These are phyloP conservation scores for Argyresthia albistria DNA, from an alignment of 2,888 invertebrate genomes.

Conservation along the genomic window DNA sequence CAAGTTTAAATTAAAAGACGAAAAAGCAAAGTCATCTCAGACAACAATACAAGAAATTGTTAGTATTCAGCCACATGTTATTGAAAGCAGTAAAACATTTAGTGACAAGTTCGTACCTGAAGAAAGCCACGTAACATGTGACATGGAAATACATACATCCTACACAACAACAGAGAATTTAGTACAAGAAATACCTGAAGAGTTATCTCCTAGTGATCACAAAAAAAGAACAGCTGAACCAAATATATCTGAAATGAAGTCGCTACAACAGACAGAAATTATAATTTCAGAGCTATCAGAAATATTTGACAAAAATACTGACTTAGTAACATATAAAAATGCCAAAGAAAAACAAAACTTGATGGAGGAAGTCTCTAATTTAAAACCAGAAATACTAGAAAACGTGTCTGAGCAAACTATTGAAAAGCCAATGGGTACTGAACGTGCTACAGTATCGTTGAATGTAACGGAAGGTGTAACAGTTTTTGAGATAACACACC, in stretches of 20 bases:
- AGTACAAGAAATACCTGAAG: conserved; percentile 25
- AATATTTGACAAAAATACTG: conserved; percentile 14
- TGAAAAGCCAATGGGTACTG: conserved; percentile 18
- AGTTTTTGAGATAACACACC: conserved; percentile 46
- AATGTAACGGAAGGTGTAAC: conserved; percentile 36
- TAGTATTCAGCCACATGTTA: conserved; percentile 27
- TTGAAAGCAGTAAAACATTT: conserved; percentile 30
- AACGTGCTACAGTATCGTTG: conserved; percentile 31
- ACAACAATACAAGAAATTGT: conserved; percentile 28
- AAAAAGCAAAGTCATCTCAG: conserved; percentile 27
- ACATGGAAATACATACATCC: conserved; percentile 34
- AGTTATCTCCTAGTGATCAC: conserved; percentile 16
- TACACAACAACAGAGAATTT: conserved; percentile 35
- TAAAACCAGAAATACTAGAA: conserved; percentile 28
- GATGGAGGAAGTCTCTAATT: conserved; percentile 29
- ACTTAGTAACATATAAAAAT: conserved; percentile 21
- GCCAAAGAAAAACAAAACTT: conserved; percentile 29
- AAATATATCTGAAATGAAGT: conserved; percentile 29
- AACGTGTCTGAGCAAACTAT: conserved; percentile 22
- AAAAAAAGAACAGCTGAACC: conserved; percentile 24
- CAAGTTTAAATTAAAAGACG: conserved; percentile 23
- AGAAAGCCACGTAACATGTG: conserved; percentile 20
- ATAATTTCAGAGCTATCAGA: conserved; percentile 26
- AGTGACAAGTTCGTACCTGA: conserved; percentile 18
- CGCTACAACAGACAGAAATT: conserved; percentile 33